Evolutionary conservation across 1,140 invertebrate genomes (phyloP), one percentile per base, ranked within the genome.

Genomic region (Bombus haemorrhoidalis): DNA sequence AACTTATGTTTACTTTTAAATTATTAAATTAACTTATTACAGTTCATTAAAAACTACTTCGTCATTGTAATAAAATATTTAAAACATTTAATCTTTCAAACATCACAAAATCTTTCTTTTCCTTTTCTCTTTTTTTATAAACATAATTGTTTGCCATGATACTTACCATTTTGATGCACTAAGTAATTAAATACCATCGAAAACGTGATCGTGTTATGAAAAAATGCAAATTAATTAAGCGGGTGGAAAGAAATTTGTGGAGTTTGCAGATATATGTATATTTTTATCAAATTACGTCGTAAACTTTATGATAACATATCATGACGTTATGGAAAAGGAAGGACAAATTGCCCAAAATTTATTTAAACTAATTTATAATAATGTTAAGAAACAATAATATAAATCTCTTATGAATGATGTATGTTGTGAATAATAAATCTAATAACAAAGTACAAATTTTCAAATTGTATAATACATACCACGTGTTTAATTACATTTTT

Each of bases 301-400:
- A 47, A 85, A 85, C 41, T 85, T 69, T 71, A 13, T 59, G 69
- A 81, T 87, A 87, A 89, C 59, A 13, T 85, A 37, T 89, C 62
- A 12, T 25, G 25, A 25, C n/a, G 32, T 41, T 59, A 47, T 2
- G 43, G 2, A 57, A n/a, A 39, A 28, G 57, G 22, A 37, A 59
- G 32, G 37, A 47, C 15, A 37, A 57, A 18, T 3, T 68, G 77
- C 68, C 72, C 53, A 57, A 69, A 53, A 68, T 64, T 57, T 59
- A 5, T 22, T 53, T 34, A 22, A 69, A 47, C 18, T 47, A 72
- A 22, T 59, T 62, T 9, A 32, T 53, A 32, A n/a, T 12, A 2
- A 37, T 12, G 71, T 53, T 4, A 34, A 59, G 4, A 53, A 15
- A 5, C 10, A 6, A 37, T 6, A 43, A 22, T 81, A n/a, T 18